These are phyloP conservation scores for Istiophorus platypterus DNA, from an alignment of 2,113 vertebrate species.

Conservation along the genomic window DNA sequence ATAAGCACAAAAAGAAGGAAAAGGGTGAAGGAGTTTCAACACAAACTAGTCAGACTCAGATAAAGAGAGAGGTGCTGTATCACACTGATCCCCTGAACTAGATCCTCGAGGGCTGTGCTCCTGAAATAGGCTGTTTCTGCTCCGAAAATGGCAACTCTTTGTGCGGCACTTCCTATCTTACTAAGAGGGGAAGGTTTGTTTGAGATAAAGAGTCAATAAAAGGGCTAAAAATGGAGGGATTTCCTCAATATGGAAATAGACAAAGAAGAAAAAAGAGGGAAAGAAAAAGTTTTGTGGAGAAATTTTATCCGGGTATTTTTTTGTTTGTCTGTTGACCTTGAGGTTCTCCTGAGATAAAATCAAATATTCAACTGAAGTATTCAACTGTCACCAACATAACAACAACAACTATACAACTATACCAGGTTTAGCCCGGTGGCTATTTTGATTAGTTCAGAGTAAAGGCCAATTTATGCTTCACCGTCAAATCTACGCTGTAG, in stretches of 20 bases:
- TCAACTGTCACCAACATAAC: too few relatives aligned
- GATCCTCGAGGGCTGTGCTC: not conserved
- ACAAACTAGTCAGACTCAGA: not conserved
- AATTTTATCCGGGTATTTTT: not conserved
- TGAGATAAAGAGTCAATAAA: slow-evolving; percentile 18
- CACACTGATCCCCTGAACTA: slow-evolving; percentile 38
- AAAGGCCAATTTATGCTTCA: too few relatives aligned
- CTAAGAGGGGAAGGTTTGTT: slow-evolving; percentile 16
- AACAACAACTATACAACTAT: too few relatives aligned
- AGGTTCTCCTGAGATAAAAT: too few relatives aligned
- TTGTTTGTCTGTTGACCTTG: not conserved
- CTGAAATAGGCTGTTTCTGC: slow-evolving; percentile 43
- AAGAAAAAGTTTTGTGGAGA: not conserved
- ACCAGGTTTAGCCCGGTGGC: too few relatives aligned
- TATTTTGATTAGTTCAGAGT: too few relatives aligned
- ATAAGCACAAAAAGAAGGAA: not conserved
- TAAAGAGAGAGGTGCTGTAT: slow-evolving; percentile 1
- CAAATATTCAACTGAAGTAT: too few relatives aligned
- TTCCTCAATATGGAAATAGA: slow-evolving; percentile 16
- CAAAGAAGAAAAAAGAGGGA: not conserved
- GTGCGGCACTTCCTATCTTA: slow-evolving; percentile 42
- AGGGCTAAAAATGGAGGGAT: slow-evolving; percentile 15
- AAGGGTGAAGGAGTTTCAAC: too few relatives aligned
- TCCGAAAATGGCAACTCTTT: slow-evolving; percentile 46
- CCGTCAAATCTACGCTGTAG: too few relatives aligned